Base-by-base conservation (phyloP, 2,113 vertebrate species). In the Myiozetetes cayanensis region DNA sequence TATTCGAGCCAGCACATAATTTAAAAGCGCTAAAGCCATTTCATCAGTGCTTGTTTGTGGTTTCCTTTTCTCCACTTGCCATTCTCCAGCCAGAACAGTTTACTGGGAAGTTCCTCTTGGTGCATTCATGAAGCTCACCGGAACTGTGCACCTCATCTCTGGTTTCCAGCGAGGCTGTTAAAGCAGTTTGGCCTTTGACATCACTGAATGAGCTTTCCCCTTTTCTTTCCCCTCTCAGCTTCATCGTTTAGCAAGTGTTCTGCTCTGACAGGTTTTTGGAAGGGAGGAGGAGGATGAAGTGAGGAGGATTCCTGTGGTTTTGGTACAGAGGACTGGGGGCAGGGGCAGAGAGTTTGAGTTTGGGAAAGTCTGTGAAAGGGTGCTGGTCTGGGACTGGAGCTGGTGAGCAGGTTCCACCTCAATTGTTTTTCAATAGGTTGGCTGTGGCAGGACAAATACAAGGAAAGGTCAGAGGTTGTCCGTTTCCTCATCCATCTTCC, bases 401-500 rank as follows among this genome's bases (percentile, higher is more conserved):
- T 95, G 97, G 97, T 98, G 98, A 98, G 98, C 98, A 97, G 97
- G 96, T 97, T 97, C 98, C 96, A 98, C 97, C 97, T 93, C 98
- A 96, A 89, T 98, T 98, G 98, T 98, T 98, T 97, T 95, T 97
- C 97, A 97, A 85, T 97, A 96, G 90, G 78, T 78, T 83, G 94
- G 53, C 93, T 93, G 96, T 96, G 97, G 97, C 97, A 97, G 98
- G 97, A 98, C 96, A 96, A 98, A 98, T 97, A 98, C 96, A 97
- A 92, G 97, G 71, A 85, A 96, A 98, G 99, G 98, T 99, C 98
- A 98, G 97, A 97, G 99, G 98, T 99, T 98, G 96, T 55, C 96
- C 27, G 61, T 97, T 98, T 98, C 97, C 98, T 98, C 99, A 99
- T 99, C 99, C 98, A 99, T 99, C 99, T 99, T 99, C 95, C 97